Percentiles rank a stretch among this genome's conserved stretches.
Conservation (phyloP, 2,888 invertebrate genomes). For the Drosophila heteroneura region DNA sequence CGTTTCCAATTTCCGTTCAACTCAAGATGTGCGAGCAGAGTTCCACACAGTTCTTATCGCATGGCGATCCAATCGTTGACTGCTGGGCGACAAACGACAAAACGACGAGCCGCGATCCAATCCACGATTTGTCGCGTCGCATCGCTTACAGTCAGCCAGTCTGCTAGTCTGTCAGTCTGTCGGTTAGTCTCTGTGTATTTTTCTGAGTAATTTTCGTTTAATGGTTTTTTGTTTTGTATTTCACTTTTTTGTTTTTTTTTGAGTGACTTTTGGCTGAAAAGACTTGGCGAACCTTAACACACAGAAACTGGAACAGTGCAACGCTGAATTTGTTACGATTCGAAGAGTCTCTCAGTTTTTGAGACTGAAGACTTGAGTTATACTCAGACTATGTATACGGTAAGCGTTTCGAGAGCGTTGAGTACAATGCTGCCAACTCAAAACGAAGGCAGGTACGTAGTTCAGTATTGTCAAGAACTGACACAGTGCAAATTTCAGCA, state of each 20-base stretch:
- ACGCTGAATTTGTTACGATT: constrained; percentile 21
- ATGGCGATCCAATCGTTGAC: constrained; percentile 67
- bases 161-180: neutral
- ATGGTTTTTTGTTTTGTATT: constrained; percentile 9
- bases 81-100: constrained; percentile 51
- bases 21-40: constrained; percentile 32
- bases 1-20: constrained; percentile 37
- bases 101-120: constrained; percentile 28
- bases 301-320: constrained; percentile 41
- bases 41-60: constrained; percentile 66
- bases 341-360: neutral
- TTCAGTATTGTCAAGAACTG: constrained; percentile 1
- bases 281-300: constrained; percentile 47
- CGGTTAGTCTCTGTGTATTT: constrained; percentile 29
- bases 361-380: constrained; percentile 13
- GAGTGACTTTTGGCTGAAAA: constrained; percentile 48
- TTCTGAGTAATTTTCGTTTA: constrained; percentile 27
- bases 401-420: neutral
- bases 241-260: constrained; percentile 1
- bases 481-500: neutral
- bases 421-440: constrained; percentile 2
- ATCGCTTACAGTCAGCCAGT: constrained; percentile 5
- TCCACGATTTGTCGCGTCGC: constrained; percentile 39
- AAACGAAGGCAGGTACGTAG: constrained; percentile 25
- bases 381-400: neutral